A percentile compares a stretch with the other conserved stretches of the same genome.
Evolutionary conservation across 2,888 invertebrate genomes (phyloP).

Genomic region (Scaptomyza flava): DNA sequence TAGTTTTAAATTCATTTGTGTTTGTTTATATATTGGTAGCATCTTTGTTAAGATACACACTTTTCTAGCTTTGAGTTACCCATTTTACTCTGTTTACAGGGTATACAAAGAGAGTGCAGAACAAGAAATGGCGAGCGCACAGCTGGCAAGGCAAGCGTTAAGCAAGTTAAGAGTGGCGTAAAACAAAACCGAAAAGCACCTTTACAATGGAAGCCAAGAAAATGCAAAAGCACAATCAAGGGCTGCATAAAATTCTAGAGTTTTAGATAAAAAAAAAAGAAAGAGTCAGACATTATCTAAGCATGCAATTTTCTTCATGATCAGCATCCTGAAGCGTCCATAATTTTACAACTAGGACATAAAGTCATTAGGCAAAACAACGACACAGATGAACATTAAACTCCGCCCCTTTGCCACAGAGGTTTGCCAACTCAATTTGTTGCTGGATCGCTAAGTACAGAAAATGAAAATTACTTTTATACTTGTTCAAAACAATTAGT

Average conservation of each 20-base stretch:
- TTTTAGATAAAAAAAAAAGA: not conserved
- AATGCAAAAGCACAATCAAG: not conserved
- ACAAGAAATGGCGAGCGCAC: not conserved
- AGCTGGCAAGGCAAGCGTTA: conserved; percentile 41
- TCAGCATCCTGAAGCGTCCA: conserved; percentile 9
- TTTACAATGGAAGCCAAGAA: conserved; percentile 22
- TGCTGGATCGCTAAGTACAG: conserved; percentile 13
- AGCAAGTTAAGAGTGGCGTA: conserved; percentile 38
- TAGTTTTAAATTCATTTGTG: too few relatives aligned
- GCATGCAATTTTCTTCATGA: conserved; percentile 1
- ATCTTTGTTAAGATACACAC: not conserved
- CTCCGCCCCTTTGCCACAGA: not conserved
- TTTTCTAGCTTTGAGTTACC: not conserved
- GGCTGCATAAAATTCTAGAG: not conserved
- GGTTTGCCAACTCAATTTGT: conserved; percentile 1
- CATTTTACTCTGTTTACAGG: conserved; percentile 16
- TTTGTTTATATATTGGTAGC: too few relatives aligned
- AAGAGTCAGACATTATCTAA: not conserved
- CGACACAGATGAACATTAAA: conserved; percentile 52
- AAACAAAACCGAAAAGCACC: conserved; percentile 2
- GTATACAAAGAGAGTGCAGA: conserved; percentile 21
- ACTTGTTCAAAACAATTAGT: not conserved
- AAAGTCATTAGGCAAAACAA: conserved; percentile 63
- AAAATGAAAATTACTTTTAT: conserved; percentile 36
- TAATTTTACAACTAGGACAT: conserved; percentile 14